Conservation (phyloP, 1,140 invertebrate genomes). For the Zophobas atratus region DNA sequence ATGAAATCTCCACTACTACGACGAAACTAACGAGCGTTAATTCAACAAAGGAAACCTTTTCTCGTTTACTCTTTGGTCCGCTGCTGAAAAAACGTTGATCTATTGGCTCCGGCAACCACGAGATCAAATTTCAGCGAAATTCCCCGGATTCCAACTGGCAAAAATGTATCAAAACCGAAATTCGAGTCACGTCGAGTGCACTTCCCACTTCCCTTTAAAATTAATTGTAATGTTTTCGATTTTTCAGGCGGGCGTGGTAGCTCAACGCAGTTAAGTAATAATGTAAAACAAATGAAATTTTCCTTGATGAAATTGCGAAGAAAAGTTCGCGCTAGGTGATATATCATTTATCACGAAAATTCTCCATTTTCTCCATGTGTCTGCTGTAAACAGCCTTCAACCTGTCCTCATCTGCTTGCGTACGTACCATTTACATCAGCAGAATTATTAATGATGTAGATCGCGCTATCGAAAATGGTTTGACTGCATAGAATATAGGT, state of each 20-base stretch:
- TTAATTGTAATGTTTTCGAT: constrained; percentile 13
- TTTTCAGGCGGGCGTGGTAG: background rate
- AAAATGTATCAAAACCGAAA: background rate
- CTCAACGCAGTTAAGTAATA: too few species aligned
- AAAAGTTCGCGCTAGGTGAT: constrained; percentile 10
- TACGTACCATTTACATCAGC: constrained; percentile 31
- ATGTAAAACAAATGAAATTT: background rate
- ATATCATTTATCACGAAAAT: constrained; percentile 40
- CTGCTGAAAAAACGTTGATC: too few species aligned
- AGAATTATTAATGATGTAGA: constrained; percentile 33
- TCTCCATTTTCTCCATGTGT: constrained; percentile 33
- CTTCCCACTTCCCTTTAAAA: background rate
- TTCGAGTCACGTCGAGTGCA: background rate
- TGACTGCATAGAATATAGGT: background rate
- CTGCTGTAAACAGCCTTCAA: constrained; percentile 36
- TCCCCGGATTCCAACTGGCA: too few species aligned
- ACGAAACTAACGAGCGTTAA: too few species aligned
- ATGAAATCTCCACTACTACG: too few species aligned
- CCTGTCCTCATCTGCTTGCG: constrained; percentile 33
- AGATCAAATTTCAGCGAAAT: background rate
- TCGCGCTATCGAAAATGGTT: constrained; percentile 18
- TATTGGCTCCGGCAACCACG: background rate
- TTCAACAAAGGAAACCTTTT: too few species aligned
- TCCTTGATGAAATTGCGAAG: background rate
- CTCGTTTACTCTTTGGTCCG: too few species aligned